phyloP scores from a whole-genome alignment of 2,113 vertebrate species.

The Ranitomeya variabilis region DNA sequence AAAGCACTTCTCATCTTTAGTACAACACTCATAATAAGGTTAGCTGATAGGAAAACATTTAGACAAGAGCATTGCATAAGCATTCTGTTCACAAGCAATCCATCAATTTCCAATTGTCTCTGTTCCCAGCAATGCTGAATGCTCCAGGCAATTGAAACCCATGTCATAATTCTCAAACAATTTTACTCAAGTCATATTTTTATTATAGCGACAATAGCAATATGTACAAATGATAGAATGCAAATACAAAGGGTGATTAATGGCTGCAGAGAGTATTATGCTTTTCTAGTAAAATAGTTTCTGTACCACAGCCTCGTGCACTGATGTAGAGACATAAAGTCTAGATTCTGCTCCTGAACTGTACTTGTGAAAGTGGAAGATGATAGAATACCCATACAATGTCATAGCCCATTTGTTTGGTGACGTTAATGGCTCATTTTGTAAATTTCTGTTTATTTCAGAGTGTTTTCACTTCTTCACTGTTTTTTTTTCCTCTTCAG shows the following conservation, averaged over 20 bases:
- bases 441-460: too few relatives aligned
- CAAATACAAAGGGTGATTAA: slow-evolving; percentile 52
- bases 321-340: neutral
- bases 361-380: neutral
- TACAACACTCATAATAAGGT: slow-evolving; percentile 21
- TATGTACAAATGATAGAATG: slow-evolving; percentile 48
- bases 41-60: slow-evolving; percentile 48
- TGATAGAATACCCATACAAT: neutral
- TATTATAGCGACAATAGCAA: slow-evolving; percentile 56
- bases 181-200: slow-evolving; percentile 54
- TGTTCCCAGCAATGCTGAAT: slow-evolving; percentile 32
- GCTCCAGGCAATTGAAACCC: slow-evolving; percentile 51
- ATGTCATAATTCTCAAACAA: slow-evolving; percentile 53
- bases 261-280: slow-evolving; percentile 34
- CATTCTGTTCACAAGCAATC: slow-evolving; percentile 45
- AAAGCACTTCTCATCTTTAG: slow-evolving; percentile 30
- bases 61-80: slow-evolving; percentile 51
- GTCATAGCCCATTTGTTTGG: too few relatives aligned
- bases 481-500: too few relatives aligned
- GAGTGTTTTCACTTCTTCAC: too few relatives aligned
- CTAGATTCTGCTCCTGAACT: neutral
- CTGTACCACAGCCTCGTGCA: neutral
- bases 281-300: slow-evolving; percentile 31
- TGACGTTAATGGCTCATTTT: too few relatives aligned
- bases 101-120: slow-evolving; percentile 54